Percentiles rank a stretch among this genome's conserved stretches.
Conservation (phyloP, 2,888 invertebrate species). For the Dynastes maya region DNA sequence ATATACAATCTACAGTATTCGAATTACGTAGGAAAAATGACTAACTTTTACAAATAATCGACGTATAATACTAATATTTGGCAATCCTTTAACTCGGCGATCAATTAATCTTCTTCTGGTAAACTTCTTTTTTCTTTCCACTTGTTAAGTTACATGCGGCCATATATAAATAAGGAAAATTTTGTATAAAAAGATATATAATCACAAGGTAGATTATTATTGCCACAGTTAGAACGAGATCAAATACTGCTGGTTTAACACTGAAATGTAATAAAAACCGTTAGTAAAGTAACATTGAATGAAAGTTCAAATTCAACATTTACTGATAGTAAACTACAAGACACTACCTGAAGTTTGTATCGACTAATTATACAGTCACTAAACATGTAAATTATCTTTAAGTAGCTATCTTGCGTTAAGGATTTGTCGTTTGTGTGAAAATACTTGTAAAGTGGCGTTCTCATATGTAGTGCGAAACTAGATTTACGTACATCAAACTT, state of each 20-base stretch:
- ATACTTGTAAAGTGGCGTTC: too few species aligned
- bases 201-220: constrained; percentile 89
- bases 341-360: too few species aligned
- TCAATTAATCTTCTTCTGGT: constrained; percentile 54
- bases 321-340: background rate
- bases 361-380: too few species aligned
- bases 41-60: constrained; percentile 15
- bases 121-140: constrained; percentile 57
- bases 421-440: too few species aligned
- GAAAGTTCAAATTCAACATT: constrained; percentile 34
- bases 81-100: constrained; percentile 22
- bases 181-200: constrained; percentile 86
- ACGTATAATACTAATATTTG: constrained; percentile 49
- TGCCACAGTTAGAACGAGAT: constrained; percentile 91
- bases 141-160: constrained; percentile 74
- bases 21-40: constrained; percentile 37
- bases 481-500: too few species aligned
- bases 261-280: constrained; percentile 72
- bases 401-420: too few species aligned
- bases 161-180: constrained; percentile 80
- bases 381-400: too few species aligned
- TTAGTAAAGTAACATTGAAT: constrained; percentile 30
- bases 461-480: too few species aligned
- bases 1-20: constrained; percentile 37
- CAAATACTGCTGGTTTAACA: constrained; percentile 98